Conservation (phyloP, 1,140 invertebrate species). For the Drosophila novamexicana region DNA sequence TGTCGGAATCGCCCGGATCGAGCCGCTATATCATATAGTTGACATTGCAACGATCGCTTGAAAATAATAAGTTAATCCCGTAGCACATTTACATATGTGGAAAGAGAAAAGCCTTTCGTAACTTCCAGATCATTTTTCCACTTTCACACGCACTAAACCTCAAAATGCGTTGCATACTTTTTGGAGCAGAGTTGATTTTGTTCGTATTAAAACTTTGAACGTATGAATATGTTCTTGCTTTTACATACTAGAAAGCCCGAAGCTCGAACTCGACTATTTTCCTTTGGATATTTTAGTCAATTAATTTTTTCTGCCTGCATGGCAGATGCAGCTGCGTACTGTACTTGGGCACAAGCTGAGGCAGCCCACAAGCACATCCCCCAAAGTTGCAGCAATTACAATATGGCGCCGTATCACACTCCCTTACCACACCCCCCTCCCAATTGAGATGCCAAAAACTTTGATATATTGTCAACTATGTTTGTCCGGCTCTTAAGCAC, state of each 20-base stretch:
- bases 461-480: constrained; percentile 77
- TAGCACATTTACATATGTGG: no score
- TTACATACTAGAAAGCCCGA: no score
- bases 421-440: not conserved
- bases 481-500: constrained; percentile 52
- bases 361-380: not conserved
- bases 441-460: constrained; percentile 45
- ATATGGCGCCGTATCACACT: constrained; percentile 34
- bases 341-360: not conserved
- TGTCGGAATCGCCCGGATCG: no score
- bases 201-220: no score
- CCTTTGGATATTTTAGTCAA: not conserved
- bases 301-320: not conserved
- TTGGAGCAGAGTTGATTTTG: no score
- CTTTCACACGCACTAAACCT: no score
- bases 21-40: no score
- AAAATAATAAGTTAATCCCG: no score
- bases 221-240: no score
- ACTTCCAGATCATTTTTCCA: no score
- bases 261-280: not conserved
- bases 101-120: no score
- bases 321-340: constrained; percentile 3
- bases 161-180: not conserved
- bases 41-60: no score
- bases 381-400: constrained; percentile 54